These are phyloP conservation scores for Melipona bicolor DNA, from an alignment of 2,888 invertebrate species.

Conservation along the genomic window DNA sequence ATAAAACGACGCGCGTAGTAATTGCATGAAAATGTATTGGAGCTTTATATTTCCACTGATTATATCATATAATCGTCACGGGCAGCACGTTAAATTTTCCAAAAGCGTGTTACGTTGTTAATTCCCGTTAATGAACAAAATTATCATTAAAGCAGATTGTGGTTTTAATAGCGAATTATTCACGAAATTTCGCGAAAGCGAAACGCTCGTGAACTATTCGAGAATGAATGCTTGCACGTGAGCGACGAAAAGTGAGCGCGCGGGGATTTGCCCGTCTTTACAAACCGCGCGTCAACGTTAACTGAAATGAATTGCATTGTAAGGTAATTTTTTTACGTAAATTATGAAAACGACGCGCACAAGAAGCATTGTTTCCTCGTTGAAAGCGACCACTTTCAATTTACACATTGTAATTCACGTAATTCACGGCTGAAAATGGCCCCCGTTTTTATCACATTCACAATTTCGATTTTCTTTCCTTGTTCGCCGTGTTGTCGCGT, in stretches of 20 bases:
- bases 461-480: neutral
- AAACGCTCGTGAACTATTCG: conserved; percentile 11
- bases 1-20: conserved; percentile 13
- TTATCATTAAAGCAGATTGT: conserved; percentile 29
- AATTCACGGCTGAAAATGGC: conserved; percentile 18
- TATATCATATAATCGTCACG: conserved; percentile 30
- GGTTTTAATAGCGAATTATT: conserved; percentile 44
- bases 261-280: conserved; percentile 3
- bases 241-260: neutral
- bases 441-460: conserved; percentile 14
- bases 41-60: conserved; percentile 47
- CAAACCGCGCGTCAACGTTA: neutral
- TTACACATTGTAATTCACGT: conserved; percentile 1
- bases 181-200: neutral
- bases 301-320: conserved; percentile 23
- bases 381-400: conserved; percentile 28
- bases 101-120: conserved; percentile 45
- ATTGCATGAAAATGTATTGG: conserved; percentile 46
- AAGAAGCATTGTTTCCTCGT: neutral
- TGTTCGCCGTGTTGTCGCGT: neutral
- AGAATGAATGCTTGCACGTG: conserved; percentile 4
- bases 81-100: conserved; percentile 32
- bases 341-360: conserved; percentile 7
- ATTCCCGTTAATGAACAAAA: conserved; percentile 49
- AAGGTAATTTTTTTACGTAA: neutral